Conservation (phyloP, 37 sponge, comb jelly and placozoan species). For the Eunapius fragilis region DNA sequence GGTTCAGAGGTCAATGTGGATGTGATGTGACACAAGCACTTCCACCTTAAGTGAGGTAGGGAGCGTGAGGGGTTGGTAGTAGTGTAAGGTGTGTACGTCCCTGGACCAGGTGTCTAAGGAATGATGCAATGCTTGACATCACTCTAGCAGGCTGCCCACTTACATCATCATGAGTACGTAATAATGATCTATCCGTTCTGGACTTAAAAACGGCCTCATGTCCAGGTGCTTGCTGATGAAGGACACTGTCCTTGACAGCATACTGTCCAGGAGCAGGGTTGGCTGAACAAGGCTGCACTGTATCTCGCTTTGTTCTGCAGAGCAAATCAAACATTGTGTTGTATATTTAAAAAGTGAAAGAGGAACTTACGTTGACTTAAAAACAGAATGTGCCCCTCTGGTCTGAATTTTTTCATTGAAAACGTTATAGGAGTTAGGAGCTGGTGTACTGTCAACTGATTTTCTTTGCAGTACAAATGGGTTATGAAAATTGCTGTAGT, state of each 20-base stretch:
- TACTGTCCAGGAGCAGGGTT: constrained; percentile 81
- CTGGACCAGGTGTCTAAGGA: constrained; percentile 84
- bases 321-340: background rate
- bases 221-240: constrained; percentile 32
- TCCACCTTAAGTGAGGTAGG: background rate
- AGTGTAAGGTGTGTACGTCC: constrained; percentile 55
- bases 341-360: background rate
- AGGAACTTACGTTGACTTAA: background rate
- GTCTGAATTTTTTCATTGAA: background rate
- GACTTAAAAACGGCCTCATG: constrained; percentile 76
- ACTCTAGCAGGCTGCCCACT: background rate
- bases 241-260: constrained; percentile 50
- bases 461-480: constrained; percentile 36
- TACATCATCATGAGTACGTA: constrained; percentile 4
- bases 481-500: constrained; percentile 32
- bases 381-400: background rate
- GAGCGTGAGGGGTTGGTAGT: background rate
- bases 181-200: constrained; percentile 39
- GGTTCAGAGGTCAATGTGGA: background rate
- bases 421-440: constrained; percentile 68
- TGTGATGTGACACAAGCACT: background rate
- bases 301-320: constrained; percentile 35
- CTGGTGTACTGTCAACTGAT: constrained; percentile 13
- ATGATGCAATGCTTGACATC: background rate
- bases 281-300: background rate